Base-by-base conservation (phyloP, 2,113 vertebrate species). In the Chascanopsetta lugubris region DNA sequence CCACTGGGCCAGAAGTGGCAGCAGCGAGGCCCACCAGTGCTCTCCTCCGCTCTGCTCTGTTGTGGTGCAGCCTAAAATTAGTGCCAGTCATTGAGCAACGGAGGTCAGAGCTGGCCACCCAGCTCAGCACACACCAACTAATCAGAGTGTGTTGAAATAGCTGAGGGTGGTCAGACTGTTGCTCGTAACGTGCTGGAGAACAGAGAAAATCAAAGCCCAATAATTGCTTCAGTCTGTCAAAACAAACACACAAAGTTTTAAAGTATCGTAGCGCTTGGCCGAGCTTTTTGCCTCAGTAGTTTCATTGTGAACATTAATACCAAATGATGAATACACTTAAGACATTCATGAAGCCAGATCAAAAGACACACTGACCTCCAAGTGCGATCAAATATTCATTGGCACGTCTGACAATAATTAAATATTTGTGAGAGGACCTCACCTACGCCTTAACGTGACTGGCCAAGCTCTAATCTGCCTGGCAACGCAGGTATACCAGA, bases 101-200 rank as follows among this genome's bases (percentile, higher is more conserved):
- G 53, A 38, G 85, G 81, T 81, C 85, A 77, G 82, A 72, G 72
- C 26, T 51, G 64, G 80, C 72, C 27, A 73, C 81, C 69, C 78
- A 53, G 69, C 76, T 56, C 71, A 47, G 60, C 64, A 69, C 64
- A 69, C 85, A 88, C 85, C 89, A 90, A 88, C 80, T 89, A 89
- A 91, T 91, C 88, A 91, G 75, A 0, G 72, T 13, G 66, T 36
- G 73, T 88, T 70, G 73, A 87, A 92, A 90, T 89, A 89, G 85
- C 82, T 75, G 69, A n/a, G 57, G 34, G 79, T 85, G 86, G 86
- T 78, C 85, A 72, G 68, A 75, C 66, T 56, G 30, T 58, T 49
- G 78, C 60, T 59, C 51, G 36, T 77, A 70, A 74, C 40, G 57
- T 50, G 61, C 73, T 43, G 15, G 45, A 21, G 56, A 60, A 84